Evolutionary conservation across 2,888 invertebrate genomes (phyloP).

Genomic region (Aelia acuminata): DNA sequence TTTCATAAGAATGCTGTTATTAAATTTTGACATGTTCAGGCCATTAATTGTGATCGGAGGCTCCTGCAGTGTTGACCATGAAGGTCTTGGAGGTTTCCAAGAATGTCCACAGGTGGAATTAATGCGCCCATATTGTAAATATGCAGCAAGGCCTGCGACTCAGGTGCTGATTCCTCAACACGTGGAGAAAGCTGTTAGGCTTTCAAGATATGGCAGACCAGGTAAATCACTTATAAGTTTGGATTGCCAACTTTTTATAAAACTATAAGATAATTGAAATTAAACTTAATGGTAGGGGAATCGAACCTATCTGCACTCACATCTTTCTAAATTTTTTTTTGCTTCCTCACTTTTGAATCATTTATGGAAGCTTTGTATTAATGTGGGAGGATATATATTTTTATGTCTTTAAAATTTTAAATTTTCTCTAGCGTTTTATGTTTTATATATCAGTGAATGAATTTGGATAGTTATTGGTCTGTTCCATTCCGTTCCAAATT

Average conservation of each 20-base stretch:
- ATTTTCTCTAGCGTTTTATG: no score
- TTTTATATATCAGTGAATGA: no score
- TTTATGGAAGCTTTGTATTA: no score
- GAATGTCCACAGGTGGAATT: constrained; percentile 93
- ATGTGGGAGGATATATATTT: no score
- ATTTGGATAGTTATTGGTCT: no score
- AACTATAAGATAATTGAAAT: no score
- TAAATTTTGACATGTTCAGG: constrained; percentile 70
- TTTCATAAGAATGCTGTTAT: neutral
- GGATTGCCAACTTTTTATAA: neutral
- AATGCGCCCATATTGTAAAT: constrained; percentile 91
- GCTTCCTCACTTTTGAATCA: no score
- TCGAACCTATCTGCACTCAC: no score
- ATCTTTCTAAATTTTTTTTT: no score
- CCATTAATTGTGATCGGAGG: constrained; percentile 94
- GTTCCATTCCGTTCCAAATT: no score
- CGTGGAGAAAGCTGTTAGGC: constrained; percentile 91
- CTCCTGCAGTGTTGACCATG: constrained; percentile 91
- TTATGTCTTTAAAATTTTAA: no score
- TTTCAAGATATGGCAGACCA: constrained; percentile 87
- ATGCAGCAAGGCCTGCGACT: constrained; percentile 88
- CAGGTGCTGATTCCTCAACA: constrained; percentile 87
- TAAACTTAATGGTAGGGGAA: no score
- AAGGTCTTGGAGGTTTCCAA: constrained; percentile 96
- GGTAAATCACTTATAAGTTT: constrained; percentile 71